phyloP scores from a whole-genome alignment of 2,888 invertebrate species.

The Nycteola revayana region DNA sequence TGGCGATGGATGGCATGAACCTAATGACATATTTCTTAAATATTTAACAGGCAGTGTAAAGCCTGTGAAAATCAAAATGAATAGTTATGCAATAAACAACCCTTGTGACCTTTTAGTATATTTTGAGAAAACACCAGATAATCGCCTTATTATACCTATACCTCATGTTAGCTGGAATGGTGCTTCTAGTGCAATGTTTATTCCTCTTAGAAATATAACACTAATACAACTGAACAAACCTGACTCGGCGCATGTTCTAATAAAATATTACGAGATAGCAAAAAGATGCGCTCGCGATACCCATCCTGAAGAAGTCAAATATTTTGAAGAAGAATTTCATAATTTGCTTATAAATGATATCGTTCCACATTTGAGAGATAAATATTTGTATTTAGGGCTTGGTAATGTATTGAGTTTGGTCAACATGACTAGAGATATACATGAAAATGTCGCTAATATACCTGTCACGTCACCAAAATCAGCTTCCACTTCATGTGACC shows the following conservation, averaged over 20 bases:
- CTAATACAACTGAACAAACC: constrained; percentile 45
- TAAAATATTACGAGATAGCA: constrained; percentile 81
- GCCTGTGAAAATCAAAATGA: no score
- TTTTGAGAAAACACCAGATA: constrained; percentile 44
- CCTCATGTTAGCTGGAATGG: constrained; percentile 82
- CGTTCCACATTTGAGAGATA: constrained; percentile 80
- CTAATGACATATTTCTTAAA: constrained; percentile 47
- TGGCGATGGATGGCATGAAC: constrained; percentile 80
- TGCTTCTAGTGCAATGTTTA: constrained; percentile 80
- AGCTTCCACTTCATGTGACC: neutral
- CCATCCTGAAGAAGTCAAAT: constrained; percentile 48
- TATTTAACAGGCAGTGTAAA: no score
- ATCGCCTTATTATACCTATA: constrained; percentile 66
- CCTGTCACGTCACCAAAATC: neutral
- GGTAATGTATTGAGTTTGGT: constrained; percentile 67
- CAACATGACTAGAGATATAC: constrained; percentile 36
- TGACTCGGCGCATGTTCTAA: constrained; percentile 58
- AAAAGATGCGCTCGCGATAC: constrained; percentile 71
- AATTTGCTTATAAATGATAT: constrained; percentile 78
- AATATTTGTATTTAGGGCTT: constrained; percentile 82
- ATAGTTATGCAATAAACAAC: constrained; percentile 32
- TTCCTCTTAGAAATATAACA: constrained; percentile 77
- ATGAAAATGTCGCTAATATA: neutral
- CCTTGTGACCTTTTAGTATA: constrained; percentile 55
- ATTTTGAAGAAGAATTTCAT: constrained; percentile 78